A percentile compares a stretch with the other conserved stretches of the same genome.
phyloP scores from a whole-genome alignment of 2,797 vertebrate species.

The Momotus momota region DNA sequence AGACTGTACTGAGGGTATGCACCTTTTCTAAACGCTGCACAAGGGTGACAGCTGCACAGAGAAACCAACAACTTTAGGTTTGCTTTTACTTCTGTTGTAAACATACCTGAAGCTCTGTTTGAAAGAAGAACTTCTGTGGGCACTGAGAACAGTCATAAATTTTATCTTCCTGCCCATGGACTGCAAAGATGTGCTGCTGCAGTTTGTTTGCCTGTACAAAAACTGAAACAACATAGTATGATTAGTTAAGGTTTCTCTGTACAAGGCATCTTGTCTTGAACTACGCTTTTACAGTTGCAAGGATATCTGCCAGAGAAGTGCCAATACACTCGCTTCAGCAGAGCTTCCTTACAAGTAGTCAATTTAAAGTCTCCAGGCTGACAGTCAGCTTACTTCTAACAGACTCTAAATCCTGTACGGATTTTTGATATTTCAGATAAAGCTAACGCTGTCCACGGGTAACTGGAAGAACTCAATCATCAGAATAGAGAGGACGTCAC shows the following conservation, averaged over 20 bases:
- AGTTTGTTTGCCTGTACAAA: conserved; percentile 98
- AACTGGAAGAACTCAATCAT: conserved; percentile 52
- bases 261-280: background rate
- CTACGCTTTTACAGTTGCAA: background rate
- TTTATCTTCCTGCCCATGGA: conserved; percentile 97
- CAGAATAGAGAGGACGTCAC: conserved; percentile 50
- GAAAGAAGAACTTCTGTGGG: conserved; percentile 99
- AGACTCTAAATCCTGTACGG: conserved; percentile 85
- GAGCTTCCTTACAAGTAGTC: conserved; percentile 86
- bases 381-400: conserved; percentile 88
- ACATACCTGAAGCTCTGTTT: conserved; percentile 97
- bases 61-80: conserved; percentile 4
- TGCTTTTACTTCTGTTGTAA: conserved; percentile 18
- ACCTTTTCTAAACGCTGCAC: background rate
- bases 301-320: conserved; percentile 85
- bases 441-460: conserved; percentile 42
- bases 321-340: conserved; percentile 81
- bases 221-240: conserved; percentile 75
- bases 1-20: background rate
- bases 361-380: conserved; percentile 87
- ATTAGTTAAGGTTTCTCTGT: background rate
- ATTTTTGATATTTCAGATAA: conserved; percentile 81
- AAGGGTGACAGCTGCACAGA: background rate
- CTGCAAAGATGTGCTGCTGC: conserved; percentile 98
- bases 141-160: conserved; percentile 99